These are phyloP conservation scores for Spodoptera picta DNA, from an alignment of 2,888 invertebrate genomes.

Conservation along the genomic window DNA sequence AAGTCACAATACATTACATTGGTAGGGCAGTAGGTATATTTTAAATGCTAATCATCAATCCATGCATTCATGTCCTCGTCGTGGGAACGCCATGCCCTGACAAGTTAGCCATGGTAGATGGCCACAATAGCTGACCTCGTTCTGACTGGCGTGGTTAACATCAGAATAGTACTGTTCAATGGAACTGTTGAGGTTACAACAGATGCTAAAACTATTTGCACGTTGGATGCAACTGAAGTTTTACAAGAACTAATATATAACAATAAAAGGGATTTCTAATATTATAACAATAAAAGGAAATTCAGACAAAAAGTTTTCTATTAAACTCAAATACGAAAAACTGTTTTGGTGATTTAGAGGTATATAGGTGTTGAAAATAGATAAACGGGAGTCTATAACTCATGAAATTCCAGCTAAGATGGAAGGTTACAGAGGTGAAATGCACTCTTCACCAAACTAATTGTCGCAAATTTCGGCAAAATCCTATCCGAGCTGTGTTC, in stretches of 20 bases:
- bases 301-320: neutral
- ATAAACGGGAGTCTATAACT: neutral
- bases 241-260: neutral
- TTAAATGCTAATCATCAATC: conserved; percentile 50
- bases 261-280: neutral
- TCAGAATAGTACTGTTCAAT: conserved; percentile 43
- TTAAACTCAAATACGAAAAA: neutral
- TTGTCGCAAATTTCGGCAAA: conserved; percentile 17
- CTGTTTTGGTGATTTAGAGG: neutral
- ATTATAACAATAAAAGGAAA: neutral
- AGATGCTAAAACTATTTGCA: conserved; percentile 16
- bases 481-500: conserved; percentile 11
- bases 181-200: conserved; percentile 30
- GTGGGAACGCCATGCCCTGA: conserved; percentile 68
- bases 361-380: too few species aligned
- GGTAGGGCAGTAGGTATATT: conserved; percentile 32
- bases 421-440: conserved; percentile 16
- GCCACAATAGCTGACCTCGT: conserved; percentile 70
- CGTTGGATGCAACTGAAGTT: conserved; percentile 1
- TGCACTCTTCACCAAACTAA: conserved; percentile 19
- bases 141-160: conserved; percentile 55
- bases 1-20: conserved; percentile 26
- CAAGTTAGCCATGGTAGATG: conserved; percentile 61
- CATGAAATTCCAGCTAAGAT: conserved; percentile 21
- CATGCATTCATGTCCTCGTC: conserved; percentile 50